Conservation (phyloP, 2,888 invertebrate genomes). For the Nymphalis urticae region DNA sequence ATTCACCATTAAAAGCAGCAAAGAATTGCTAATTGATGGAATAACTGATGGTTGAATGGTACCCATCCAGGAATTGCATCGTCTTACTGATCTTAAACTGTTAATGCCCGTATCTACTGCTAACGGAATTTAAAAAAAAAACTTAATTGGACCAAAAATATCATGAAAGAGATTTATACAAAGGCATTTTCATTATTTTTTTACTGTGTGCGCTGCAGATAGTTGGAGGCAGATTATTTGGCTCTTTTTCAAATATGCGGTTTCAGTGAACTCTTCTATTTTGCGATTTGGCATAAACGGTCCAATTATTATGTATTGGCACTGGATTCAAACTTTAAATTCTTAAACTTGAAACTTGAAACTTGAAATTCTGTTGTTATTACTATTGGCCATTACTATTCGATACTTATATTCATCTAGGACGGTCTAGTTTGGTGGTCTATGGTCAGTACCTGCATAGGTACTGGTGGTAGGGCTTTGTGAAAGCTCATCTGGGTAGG, state of each 20-base stretch:
- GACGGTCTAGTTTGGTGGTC: no score
- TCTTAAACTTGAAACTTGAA: no score
- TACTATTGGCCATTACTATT: neutral
- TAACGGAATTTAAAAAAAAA: neutral
- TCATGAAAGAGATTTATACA: neutral
- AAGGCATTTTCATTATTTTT: conserved; percentile 5
- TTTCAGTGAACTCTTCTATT: conserved; percentile 11
- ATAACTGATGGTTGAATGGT: no score
- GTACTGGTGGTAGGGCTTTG: no score
- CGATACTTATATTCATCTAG: no score
- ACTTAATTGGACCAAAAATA: conserved; percentile 2
- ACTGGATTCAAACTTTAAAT: neutral
- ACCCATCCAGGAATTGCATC: no score
- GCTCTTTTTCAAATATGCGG: conserved; percentile 25
- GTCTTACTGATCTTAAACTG: no score
- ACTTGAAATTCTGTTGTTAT: conserved; percentile 2
- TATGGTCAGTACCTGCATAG: no score
- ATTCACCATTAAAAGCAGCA: no score
- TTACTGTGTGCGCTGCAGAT: conserved; percentile 16
- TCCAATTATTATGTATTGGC: conserved; percentile 20
- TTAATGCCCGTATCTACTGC: no score
- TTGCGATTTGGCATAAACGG: conserved; percentile 26
- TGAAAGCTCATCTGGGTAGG: no score
- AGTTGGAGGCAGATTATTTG: conserved; percentile 13
- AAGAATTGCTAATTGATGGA: no score